A percentile compares a stretch with the other conserved stretches of the same genome.
Conservation (phyloP, 2,113 vertebrate genomes). For the Kobus ellipsiprymnus region DNA sequence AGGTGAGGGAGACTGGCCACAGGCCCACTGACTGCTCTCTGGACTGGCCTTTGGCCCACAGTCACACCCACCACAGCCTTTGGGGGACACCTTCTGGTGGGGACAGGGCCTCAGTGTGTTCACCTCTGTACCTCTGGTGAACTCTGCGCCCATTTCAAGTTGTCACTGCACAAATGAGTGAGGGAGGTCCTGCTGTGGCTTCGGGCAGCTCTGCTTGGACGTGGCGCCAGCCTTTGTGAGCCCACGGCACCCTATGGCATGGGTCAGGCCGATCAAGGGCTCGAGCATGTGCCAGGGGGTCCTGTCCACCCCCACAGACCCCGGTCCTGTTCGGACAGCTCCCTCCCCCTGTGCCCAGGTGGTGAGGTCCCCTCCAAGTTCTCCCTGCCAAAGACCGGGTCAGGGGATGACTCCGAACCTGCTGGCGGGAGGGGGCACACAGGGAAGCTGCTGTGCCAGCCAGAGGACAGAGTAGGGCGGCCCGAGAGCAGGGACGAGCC, state of each 20-base stretch:
- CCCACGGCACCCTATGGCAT: not conserved
- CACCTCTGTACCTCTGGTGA: not conserved
- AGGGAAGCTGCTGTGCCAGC: too few species aligned
- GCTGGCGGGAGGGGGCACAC: not conserved
- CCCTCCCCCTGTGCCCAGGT: accelerated
- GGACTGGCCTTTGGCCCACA: accelerated
- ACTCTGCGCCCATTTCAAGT: too few species aligned
- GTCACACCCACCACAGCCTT: not conserved
- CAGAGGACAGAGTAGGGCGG: not conserved
- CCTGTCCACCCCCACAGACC: not conserved
- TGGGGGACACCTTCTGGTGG: not conserved
- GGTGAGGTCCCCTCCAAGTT: not conserved
- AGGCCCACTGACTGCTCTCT: not conserved
- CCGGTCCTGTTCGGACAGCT: not conserved
- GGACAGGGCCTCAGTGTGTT: not conserved
- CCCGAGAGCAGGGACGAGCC: not conserved
- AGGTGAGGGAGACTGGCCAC: not conserved
- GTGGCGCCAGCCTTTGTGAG: not conserved
- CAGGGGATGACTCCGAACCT: not conserved
- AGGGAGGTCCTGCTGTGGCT: not conserved
- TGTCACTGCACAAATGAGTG: not conserved
- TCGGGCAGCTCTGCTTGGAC: too few species aligned
- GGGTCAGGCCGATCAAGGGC: not conserved
- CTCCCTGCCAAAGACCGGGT: not conserved
- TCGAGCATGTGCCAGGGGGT: not conserved